Conservation (phyloP, 2,113 vertebrate genomes). For the Silurus glanis region DNA sequence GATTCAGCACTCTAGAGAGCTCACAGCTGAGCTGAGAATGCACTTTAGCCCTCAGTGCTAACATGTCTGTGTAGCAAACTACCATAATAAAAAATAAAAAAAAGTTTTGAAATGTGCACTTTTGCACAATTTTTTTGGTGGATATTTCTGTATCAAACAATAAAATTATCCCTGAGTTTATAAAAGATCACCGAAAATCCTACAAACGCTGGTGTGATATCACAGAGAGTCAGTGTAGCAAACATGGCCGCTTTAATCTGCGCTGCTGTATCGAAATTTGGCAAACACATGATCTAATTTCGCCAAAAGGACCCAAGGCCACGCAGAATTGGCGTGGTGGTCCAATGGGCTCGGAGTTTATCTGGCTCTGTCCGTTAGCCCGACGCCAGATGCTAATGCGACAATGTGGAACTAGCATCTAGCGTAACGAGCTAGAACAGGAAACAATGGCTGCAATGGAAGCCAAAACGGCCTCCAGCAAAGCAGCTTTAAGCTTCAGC, state of each 20-base stretch:
- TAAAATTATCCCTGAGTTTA: neutral
- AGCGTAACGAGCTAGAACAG: neutral
- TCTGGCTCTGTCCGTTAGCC: constrained; percentile 11
- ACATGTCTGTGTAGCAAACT: neutral
- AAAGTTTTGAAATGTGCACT: neutral
- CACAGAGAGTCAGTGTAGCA: constrained; percentile 65
- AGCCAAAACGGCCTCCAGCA: constrained; percentile 75
- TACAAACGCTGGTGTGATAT: constrained; percentile 7
- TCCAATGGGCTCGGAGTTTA: constrained; percentile 29
- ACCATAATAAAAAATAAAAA: neutral
- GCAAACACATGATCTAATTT: constrained; percentile 50
- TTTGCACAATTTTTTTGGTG: neutral
- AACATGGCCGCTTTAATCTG: constrained; percentile 72
- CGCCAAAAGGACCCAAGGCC: constrained; percentile 28
- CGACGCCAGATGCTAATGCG: constrained; percentile 13
- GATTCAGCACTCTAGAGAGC: no score
- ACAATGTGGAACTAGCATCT: constrained; percentile 31
- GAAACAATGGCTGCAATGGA: constrained; percentile 71
- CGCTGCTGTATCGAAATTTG: constrained; percentile 72
- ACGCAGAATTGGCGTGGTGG: constrained; percentile 9
- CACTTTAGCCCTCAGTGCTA: neutral
- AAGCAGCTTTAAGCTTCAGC: constrained; percentile 50
- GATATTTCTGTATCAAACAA: neutral
- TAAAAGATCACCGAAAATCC: neutral
- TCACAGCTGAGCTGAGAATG: neutral